phyloP scores from a whole-genome alignment of 2,888 invertebrate species.

The Spilarctia lutea region DNA sequence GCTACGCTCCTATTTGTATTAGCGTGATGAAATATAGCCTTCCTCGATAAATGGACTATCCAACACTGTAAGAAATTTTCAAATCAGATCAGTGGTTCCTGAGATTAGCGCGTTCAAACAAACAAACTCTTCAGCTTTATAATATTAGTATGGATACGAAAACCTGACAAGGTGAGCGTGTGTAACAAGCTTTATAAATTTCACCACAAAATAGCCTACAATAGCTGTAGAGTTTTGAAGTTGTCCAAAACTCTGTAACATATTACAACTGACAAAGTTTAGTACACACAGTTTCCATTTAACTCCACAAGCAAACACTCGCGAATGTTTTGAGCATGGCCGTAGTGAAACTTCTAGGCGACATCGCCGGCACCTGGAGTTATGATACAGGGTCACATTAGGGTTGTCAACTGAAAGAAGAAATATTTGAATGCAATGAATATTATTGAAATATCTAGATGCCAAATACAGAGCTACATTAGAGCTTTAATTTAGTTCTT shows the following conservation, averaged over 20 bases:
- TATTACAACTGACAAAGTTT: constrained; percentile 40
- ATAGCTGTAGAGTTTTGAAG: constrained; percentile 6
- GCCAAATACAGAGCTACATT: too few species aligned
- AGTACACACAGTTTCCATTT: constrained; percentile 42
- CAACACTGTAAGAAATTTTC: too few species aligned
- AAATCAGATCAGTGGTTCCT: too few species aligned
- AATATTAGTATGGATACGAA: too few species aligned
- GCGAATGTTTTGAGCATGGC: constrained; percentile 36
- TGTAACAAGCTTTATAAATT: constrained; percentile 30
- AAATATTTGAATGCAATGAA: background rate
- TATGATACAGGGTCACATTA: constrained; percentile 17
- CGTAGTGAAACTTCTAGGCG: constrained; percentile 29
- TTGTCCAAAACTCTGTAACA: constrained; percentile 24
- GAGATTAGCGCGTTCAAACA: too few species aligned
- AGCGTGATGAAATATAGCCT: too few species aligned
- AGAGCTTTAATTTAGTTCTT: too few species aligned
- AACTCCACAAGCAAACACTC: constrained; percentile 36
- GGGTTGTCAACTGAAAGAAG: constrained; percentile 3
- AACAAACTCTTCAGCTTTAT: too few species aligned
- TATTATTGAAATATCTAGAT: background rate
- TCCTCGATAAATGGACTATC: too few species aligned
- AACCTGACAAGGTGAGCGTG: background rate
- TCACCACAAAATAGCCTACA: constrained; percentile 21
- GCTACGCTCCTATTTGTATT: too few species aligned
- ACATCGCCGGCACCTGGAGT: constrained; percentile 31